phyloP scores from a whole-genome alignment of 2,888 invertebrate species.

The Cryptosula pallasiana region DNA sequence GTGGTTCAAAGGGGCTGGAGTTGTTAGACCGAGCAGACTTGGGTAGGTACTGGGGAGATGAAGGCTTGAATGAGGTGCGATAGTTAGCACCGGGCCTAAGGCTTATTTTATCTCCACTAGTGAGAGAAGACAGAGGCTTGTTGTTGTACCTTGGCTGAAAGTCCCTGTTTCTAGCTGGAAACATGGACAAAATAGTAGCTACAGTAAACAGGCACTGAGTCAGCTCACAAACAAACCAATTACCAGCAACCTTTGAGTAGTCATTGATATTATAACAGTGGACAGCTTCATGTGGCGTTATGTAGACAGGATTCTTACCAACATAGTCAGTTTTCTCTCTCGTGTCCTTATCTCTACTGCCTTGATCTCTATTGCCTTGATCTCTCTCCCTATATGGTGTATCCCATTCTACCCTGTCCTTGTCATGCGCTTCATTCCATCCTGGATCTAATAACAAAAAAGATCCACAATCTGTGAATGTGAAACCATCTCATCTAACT shows the following conservation, averaged over 20 bases:
- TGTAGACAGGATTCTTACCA: no score
- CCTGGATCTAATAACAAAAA: background rate
- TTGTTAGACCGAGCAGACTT: slow-evolving; percentile 22
- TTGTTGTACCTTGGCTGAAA: background rate
- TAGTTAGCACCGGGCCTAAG: background rate
- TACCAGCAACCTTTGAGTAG: no score
- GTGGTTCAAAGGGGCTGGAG: background rate
- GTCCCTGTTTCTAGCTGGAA: background rate
- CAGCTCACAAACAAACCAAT: no score
- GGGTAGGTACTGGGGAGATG: background rate
- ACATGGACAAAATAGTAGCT: background rate
- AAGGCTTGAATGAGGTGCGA: background rate
- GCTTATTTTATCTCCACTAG: background rate
- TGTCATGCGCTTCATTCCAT: background rate
- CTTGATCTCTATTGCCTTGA: background rate
- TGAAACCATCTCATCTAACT: background rate
- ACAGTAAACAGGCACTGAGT: no score
- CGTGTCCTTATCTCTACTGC: background rate
- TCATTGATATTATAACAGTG: no score
- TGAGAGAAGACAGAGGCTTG: background rate
- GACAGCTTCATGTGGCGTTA: no score
- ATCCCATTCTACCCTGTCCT: background rate
- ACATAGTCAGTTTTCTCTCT: background rate
- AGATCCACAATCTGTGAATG: background rate
- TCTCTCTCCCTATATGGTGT: background rate